These are phyloP conservation scores for Paraescarpia echinospica DNA, from an alignment of 1,140 invertebrate genomes.

Conservation along the genomic window DNA sequence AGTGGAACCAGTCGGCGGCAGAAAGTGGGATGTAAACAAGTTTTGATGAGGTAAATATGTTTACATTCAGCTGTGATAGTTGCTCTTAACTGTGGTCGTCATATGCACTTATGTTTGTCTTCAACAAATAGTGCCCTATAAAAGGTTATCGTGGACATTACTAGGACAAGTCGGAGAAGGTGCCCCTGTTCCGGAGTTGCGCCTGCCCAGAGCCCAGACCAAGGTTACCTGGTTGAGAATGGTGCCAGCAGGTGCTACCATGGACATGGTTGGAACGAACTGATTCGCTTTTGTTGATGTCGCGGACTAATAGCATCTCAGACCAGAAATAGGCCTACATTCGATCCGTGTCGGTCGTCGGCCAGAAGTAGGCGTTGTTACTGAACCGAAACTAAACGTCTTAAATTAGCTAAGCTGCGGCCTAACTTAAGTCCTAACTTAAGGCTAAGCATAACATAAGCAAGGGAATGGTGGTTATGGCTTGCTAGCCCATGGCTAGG, in stretches of 20 bases:
- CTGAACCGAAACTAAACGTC: too few species aligned
- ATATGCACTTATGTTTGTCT: background rate
- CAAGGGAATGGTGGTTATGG: too few species aligned
- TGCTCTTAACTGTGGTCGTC: background rate
- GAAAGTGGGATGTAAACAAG: background rate
- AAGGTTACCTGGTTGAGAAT: background rate
- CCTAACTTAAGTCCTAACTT: too few species aligned
- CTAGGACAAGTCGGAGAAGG: background rate
- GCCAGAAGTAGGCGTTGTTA: too few species aligned
- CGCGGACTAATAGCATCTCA: background rate
- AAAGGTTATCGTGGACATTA: background rate
- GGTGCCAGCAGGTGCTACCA: background rate
- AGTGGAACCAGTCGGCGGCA: background rate
- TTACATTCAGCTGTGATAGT: background rate
- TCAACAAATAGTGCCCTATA: background rate
- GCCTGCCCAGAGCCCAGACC: background rate
- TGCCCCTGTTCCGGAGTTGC: too few species aligned
- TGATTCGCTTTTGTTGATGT: background rate
- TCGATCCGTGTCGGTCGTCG: too few species aligned
- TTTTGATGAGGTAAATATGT: background rate
- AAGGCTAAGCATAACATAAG: too few species aligned
- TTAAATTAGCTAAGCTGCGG: too few species aligned
- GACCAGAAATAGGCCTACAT: background rate
- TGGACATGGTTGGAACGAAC: background rate
- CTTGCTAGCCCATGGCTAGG: too few species aligned